Percentiles rank a stretch among this genome's conserved stretches.
phyloP scores from a whole-genome alignment of 2,888 invertebrate species.

The Lasioglossum lativentre region DNA sequence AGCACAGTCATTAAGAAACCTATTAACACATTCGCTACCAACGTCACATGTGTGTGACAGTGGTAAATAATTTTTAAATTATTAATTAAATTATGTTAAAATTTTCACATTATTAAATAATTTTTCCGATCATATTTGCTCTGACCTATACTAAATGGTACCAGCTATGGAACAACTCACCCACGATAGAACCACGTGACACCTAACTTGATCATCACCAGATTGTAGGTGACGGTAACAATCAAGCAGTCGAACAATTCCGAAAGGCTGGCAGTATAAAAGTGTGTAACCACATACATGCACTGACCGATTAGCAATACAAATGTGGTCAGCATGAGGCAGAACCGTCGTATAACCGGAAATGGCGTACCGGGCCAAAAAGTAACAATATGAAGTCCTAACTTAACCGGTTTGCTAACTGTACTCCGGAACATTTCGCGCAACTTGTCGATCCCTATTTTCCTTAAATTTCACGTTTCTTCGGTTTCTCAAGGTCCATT shows the following conservation, averaged over 20 bases:
- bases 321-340: constrained; percentile 12
- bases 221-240: constrained; percentile 23
- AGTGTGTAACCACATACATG: constrained; percentile 15
- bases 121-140: too few relatives aligned
- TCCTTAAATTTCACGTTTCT: neutral
- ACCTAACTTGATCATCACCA: constrained; percentile 35
- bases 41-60: too few relatives aligned
- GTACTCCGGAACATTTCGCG: constrained; percentile 25
- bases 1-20: too few relatives aligned
- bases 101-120: too few relatives aligned
- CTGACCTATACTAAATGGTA: neutral
- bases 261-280: constrained; percentile 9
- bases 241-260: constrained; percentile 38
- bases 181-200: constrained; percentile 35
- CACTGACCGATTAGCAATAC: constrained; percentile 36
- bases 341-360: constrained; percentile 15
- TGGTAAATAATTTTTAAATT: too few relatives aligned
- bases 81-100: too few relatives aligned
- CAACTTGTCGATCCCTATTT: neutral
- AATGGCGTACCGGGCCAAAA: constrained; percentile 47
- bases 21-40: too few relatives aligned
- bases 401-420: constrained; percentile 32
- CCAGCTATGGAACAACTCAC: constrained; percentile 4
- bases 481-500: neutral
- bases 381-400: constrained; percentile 35